Base-by-base conservation (phyloP, 2,797 vertebrate genomes). In the Poecilia gillii region DNA sequence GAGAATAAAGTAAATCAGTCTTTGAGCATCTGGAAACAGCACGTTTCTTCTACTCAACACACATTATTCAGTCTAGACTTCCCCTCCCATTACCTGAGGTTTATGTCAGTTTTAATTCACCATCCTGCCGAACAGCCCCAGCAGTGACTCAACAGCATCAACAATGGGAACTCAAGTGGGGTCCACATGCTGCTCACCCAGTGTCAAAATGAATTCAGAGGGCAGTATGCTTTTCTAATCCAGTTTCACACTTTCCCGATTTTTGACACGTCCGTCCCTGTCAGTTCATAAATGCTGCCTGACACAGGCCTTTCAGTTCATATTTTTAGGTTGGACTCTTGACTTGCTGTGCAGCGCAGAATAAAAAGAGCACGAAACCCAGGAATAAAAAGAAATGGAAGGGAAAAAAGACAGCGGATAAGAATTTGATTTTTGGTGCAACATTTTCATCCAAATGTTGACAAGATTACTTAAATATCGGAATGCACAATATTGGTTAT, bases 251-350 rank as follows among this genome's bases (percentile, higher is more conserved):
- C 85, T 85, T 90, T 87, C 89, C 89, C 84, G 89, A 84, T 70
- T 92, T 93, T 92, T 90, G 85, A 94, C 85, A 89, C 83, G 85
- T 87, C 82, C 83, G 81, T 87, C 84, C 82, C 85, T 90, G 92
- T 91, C 81, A 87, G 74, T 85, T 89, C 81, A 86, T 79, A 90
- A 93, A 90, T 87, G 81, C 86, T 87, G 87, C 90, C 76, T 91
- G 90, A 88, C 84, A 86, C 77, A 45, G 55, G 81, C 81, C 77
- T 88, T 89, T 90, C 68, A 87, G 68, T 81, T 31, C 79, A 11
- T 72, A 68, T 70, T 82, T 81, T 68, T 74, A 85, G 53, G 75
- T 80, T 76, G 77, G 83, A 82, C 84, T 39, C 73, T 81, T 75
- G 55, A 78, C 87, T 81, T 83, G 80, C 84, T 77, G 83, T 4